These are phyloP conservation scores for Diabrotica virgifera DNA, from an alignment of 1,140 invertebrate genomes.

Conservation along the genomic window DNA sequence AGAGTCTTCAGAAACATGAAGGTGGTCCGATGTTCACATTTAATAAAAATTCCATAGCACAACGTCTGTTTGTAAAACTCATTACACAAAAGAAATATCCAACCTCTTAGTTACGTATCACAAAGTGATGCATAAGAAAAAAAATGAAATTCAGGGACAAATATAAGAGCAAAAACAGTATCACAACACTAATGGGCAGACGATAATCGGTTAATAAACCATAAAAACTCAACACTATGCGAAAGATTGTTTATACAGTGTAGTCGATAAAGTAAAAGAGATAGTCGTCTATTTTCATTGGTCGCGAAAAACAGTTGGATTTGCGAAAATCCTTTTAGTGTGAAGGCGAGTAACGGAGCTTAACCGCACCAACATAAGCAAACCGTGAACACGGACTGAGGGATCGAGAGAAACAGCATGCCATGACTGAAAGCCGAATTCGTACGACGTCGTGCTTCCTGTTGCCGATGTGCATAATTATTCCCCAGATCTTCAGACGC, in stretches of 20 bases:
- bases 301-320: constrained; percentile 15
- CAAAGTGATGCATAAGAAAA: constrained; percentile 10
- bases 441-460: constrained; percentile 16
- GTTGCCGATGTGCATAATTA: background rate
- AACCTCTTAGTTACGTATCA: constrained; percentile 14
- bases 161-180: constrained; percentile 8
- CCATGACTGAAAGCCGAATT: constrained; percentile 31
- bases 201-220: constrained; percentile 4
- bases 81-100: constrained; percentile 25
- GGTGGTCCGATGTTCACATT: constrained; percentile 34
- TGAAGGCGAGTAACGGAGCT: constrained; percentile 7
- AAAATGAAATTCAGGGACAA: background rate
- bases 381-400: constrained; percentile 27
- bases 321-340: constrained; percentile 14
- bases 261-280: constrained; percentile 21
- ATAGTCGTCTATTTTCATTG: background rate
- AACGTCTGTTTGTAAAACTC: constrained; percentile 25
- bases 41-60: constrained; percentile 34
- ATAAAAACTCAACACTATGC: constrained; percentile 21
- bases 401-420: constrained; percentile 27
- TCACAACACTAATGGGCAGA: constrained; percentile 10
- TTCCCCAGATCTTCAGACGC: background rate
- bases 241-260: constrained; percentile 14
- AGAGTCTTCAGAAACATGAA: constrained; percentile 32
- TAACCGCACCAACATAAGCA: constrained; percentile 6